These are phyloP conservation scores for Xiphydria camelus DNA, from an alignment of 2,888 invertebrate genomes.

Conservation along the genomic window DNA sequence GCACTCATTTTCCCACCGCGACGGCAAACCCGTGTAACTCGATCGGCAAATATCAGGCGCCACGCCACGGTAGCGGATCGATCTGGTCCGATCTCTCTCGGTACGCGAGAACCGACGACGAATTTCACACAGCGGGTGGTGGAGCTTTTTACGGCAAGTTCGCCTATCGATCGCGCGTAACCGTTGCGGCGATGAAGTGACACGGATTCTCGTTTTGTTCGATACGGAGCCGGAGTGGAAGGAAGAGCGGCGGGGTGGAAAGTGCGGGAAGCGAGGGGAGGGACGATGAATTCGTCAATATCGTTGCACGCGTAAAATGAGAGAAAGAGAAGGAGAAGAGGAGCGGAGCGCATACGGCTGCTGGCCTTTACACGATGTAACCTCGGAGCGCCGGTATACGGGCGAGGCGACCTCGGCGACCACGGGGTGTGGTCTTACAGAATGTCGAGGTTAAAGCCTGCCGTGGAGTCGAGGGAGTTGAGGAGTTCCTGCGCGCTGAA, in stretches of 20 bases:
- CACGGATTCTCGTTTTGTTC: background rate
- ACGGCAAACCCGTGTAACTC: too few species aligned
- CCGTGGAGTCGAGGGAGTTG: slow-evolving; percentile 79
- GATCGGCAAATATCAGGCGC: too few species aligned
- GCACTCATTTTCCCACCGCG: too few species aligned
- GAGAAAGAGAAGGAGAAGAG: background rate
- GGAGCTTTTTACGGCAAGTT: too few species aligned
- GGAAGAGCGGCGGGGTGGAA: too few species aligned
- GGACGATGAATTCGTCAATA: slow-evolving; percentile 1
- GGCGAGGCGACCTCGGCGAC: too few species aligned
- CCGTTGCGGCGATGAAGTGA: background rate
- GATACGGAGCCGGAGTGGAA: background rate
- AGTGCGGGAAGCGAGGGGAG: background rate
- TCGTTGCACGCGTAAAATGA: background rate
- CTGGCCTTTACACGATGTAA: background rate
- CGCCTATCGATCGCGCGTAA: background rate
- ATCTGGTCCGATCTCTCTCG: too few species aligned
- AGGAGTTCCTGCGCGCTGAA: slow-evolving; percentile 82
- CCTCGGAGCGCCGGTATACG: background rate
- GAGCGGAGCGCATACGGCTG: background rate
- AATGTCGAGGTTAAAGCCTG: slow-evolving; percentile 59
- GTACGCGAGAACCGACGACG: too few species aligned
- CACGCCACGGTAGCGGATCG: too few species aligned
- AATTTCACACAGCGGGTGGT: too few species aligned
- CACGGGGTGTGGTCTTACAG: slow-evolving; percentile 37